Evolutionary conservation across 2,113 vertebrate genomes (phyloP).

Genomic region (Synchiropus splendidus): DNA sequence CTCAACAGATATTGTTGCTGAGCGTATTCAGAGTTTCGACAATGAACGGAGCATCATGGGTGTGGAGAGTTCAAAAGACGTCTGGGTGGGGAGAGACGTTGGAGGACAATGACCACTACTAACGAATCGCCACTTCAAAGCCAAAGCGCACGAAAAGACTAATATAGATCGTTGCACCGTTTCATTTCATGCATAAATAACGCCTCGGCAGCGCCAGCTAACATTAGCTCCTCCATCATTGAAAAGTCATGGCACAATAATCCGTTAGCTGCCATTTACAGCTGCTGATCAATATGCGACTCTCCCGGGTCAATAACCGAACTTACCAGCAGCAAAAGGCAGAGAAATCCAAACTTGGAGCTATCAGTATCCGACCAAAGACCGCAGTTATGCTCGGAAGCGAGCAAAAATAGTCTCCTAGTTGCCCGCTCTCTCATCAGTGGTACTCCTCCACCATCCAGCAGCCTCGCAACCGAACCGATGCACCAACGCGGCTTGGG

Average conservation of each 20-base stretch:
- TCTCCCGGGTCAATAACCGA: conserved; percentile 3
- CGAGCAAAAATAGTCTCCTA: conserved; percentile 24
- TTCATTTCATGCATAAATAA: too few relatives aligned
- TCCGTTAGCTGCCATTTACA: conserved; percentile 55
- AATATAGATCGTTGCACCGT: too few relatives aligned
- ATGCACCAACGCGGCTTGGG: conserved; percentile 16
- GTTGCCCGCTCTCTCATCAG: conserved; percentile 49
- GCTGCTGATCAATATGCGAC: conserved; percentile 24
- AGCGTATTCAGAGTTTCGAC: too few relatives aligned
- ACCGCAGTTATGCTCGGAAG: conserved; percentile 14
- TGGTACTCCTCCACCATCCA: conserved; percentile 61
- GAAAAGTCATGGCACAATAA: conserved; percentile 63
- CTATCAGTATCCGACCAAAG: conserved; percentile 13
- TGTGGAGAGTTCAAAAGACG: conserved; percentile 50
- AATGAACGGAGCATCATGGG: conserved; percentile 46
- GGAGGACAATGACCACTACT: conserved; percentile 41
- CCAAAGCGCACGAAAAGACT: not conserved
- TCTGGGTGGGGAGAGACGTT: conserved; percentile 39
- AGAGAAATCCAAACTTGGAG: conserved; percentile 5
- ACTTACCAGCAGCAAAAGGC: not conserved
- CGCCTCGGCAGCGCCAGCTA: conserved; percentile 42
- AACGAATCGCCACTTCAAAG: conserved; percentile 8
- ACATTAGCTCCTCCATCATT: conserved; percentile 56
- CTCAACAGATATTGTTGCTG: too few relatives aligned
- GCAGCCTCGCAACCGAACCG: conserved; percentile 62